These are phyloP conservation scores for Catharus fuscescens DNA, from an alignment of 2,113 vertebrate species.

Conservation along the genomic window DNA sequence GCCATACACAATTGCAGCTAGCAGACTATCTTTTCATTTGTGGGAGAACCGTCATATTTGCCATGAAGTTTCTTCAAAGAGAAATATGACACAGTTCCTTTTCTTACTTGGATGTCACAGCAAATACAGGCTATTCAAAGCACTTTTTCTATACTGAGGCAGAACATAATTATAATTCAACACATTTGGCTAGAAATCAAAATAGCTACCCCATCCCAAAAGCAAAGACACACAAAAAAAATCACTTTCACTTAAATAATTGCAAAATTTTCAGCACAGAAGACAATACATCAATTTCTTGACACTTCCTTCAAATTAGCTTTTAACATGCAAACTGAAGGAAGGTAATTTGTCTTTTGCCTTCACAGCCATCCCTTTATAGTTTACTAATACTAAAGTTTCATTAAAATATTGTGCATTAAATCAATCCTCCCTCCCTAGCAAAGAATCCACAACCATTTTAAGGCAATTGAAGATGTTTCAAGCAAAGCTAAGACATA, in stretches of 20 bases:
- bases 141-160: background rate
- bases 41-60: background rate
- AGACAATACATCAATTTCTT: conserved; percentile 50
- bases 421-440: background rate
- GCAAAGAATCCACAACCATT: background rate
- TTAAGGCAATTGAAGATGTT: background rate
- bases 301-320: conserved; percentile 27
- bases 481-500: background rate
- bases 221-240: background rate
- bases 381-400: background rate
- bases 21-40: background rate
- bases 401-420: background rate
- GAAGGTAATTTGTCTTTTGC: conserved; percentile 8
- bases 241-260: conserved; percentile 2
- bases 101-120: background rate
- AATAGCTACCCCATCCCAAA: conserved; percentile 17
- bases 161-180: conserved; percentile 34
- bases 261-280: conserved; percentile 23
- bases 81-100: background rate
- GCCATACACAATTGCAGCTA: background rate
- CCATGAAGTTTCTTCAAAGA: background rate
- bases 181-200: conserved; percentile 14
- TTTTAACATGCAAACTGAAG: conserved; percentile 5
- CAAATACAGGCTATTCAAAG: background rate
- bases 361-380: background rate